Conservation (phyloP, 2,888 invertebrate genomes). For the Macrosoma leucophasiata region DNA sequence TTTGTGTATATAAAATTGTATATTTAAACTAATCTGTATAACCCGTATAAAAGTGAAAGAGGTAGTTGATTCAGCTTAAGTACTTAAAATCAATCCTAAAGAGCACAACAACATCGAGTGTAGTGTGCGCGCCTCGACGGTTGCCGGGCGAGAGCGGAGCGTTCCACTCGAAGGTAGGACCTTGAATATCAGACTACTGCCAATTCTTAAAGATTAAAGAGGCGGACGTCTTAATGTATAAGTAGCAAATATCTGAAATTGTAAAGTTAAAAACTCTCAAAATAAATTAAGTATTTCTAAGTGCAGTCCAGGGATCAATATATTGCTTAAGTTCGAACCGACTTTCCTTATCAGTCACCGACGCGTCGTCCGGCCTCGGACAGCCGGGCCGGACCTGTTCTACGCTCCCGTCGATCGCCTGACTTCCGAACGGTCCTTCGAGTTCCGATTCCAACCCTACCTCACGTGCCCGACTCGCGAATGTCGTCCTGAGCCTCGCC, state of each 20-base stretch:
- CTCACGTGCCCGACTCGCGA: constrained; percentile 37
- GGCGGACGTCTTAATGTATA: constrained; percentile 69
- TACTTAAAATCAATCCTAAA: constrained; percentile 68
- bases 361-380: constrained; percentile 51
- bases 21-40: constrained; percentile 76
- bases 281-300: constrained; percentile 74
- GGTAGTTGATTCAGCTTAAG: constrained; percentile 75
- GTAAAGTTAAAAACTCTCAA: constrained; percentile 69
- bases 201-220: constrained; percentile 63
- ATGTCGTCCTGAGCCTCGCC: constrained; percentile 37
- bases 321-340: constrained; percentile 63
- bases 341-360: constrained; percentile 68
- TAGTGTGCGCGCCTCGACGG: constrained; percentile 32
- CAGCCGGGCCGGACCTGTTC: constrained; percentile 36
- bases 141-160: constrained; percentile 28
- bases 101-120: constrained; percentile 50
- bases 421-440: constrained; percentile 46
- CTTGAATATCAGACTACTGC: constrained; percentile 40
- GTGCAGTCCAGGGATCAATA: constrained; percentile 70
- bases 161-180: constrained; percentile 37
- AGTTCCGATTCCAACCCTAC: constrained; percentile 34
- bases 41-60: constrained; percentile 76
- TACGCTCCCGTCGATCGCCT: constrained; percentile 49
- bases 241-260: constrained; percentile 67
- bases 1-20: constrained; percentile 73